Evolutionary conservation across 2,797 vertebrate genomes (phyloP).

Genomic region (Anabas testudineus): DNA sequence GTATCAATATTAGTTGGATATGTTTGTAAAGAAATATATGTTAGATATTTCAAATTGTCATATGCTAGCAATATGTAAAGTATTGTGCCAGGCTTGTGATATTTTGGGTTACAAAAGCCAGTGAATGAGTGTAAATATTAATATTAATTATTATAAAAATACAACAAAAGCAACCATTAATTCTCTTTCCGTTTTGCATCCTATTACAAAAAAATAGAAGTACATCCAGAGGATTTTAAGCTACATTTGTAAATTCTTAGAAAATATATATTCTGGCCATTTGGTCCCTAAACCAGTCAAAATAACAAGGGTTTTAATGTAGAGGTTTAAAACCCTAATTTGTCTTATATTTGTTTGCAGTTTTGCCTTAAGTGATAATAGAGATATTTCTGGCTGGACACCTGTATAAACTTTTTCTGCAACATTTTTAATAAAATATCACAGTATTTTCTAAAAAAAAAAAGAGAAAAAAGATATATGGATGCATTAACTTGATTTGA

Average conservation of each 20-base stretch:
- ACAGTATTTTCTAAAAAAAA: slow-evolving; percentile 97
- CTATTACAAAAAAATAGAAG: slow-evolving; percentile 72
- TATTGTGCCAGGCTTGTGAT: slow-evolving; percentile 91
- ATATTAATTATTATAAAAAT: slow-evolving; percentile 82
- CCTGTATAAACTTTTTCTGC: slow-evolving; percentile 98
- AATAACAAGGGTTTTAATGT: slow-evolving; percentile 88
- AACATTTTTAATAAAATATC: slow-evolving; percentile 99
- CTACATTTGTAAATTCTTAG: slow-evolving; percentile 84
- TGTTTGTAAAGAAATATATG: slow-evolving; percentile 91
- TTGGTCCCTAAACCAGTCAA: slow-evolving; percentile 85
- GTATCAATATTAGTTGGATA: slow-evolving; percentile 86
- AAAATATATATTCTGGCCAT: slow-evolving; percentile 88
- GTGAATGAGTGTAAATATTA: slow-evolving; percentile 93
- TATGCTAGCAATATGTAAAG: slow-evolving; percentile 96
- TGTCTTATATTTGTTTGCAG: slow-evolving; percentile 90
- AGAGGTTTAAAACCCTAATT: slow-evolving; percentile 83
- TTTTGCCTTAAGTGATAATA: slow-evolving; percentile 97
- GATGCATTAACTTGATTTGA: slow-evolving; percentile 9
- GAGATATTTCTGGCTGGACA: slow-evolving; percentile 97
- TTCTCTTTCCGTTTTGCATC: slow-evolving; percentile 84
- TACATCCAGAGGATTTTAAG: slow-evolving; percentile 77
- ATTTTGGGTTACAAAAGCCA: slow-evolving; percentile 90
- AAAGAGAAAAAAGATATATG: slow-evolving; percentile 3
- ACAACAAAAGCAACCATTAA: slow-evolving; percentile 76
- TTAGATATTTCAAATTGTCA: slow-evolving; percentile 92